Conservation (phyloP, 2,888 invertebrate genomes). For the Campoplex capitator region DNA sequence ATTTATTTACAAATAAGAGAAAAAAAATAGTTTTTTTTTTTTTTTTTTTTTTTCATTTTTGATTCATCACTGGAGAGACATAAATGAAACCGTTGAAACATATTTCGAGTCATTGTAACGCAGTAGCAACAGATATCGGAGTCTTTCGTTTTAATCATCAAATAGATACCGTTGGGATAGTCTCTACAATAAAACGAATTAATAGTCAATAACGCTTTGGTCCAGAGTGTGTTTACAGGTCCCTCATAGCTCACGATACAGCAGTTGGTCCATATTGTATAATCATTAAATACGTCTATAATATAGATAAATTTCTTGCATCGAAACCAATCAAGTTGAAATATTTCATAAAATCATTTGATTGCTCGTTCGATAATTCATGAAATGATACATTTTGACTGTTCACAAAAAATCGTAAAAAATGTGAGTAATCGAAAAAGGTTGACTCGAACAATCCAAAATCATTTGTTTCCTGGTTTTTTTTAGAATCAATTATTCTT, state of each 20-base stretch:
- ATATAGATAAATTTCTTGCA: conserved; percentile 36
- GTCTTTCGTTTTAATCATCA: not conserved
- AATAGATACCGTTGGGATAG: conserved; percentile 5
- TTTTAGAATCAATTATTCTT: not conserved
- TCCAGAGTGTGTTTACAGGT: conserved; percentile 53
- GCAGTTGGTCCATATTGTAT: conserved; percentile 61
- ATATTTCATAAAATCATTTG: not conserved
- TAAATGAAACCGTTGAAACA: not conserved
- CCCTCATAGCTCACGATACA: conserved; percentile 49
- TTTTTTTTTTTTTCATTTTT: not conserved
- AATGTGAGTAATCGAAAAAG: not conserved
- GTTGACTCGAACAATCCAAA: too few species aligned
- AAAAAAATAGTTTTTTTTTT: not conserved
- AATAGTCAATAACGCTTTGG: conserved; percentile 44
- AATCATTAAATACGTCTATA: conserved; percentile 5
- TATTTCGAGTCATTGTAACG: not conserved
- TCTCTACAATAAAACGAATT: not conserved
- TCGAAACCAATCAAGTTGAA: not conserved
- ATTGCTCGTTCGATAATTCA: not conserved
- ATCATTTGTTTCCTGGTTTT: not conserved
- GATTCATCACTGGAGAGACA: not conserved
- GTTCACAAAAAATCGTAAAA: not conserved
- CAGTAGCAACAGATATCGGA: not conserved
- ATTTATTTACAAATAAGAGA: conserved; percentile 9
- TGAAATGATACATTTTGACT: not conserved